Percentiles rank a stretch among this genome's conserved stretches.
Conservation (phyloP, 2,888 invertebrate species). For the Scaptodrosophila latifasciaeformis region DNA sequence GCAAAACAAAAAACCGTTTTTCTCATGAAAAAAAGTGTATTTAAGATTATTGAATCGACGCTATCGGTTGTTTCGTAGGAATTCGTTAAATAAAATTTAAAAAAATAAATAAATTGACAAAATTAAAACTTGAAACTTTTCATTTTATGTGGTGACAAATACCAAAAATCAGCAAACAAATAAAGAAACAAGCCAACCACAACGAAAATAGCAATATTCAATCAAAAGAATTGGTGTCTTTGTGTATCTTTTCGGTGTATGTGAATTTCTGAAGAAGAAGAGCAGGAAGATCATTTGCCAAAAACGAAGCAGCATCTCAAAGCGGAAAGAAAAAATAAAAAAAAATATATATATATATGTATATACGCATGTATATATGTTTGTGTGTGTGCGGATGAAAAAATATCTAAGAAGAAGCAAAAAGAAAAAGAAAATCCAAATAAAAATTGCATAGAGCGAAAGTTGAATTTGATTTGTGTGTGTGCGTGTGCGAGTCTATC, state of each 20-base stretch:
- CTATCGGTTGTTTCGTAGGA: too few relatives aligned
- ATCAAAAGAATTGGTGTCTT: constrained; percentile 6
- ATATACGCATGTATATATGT: constrained; percentile 5
- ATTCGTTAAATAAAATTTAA: too few relatives aligned
- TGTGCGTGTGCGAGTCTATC: not conserved
- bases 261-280: constrained; percentile 36
- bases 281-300: constrained; percentile 53
- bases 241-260: constrained; percentile 15
- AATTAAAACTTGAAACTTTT: too few relatives aligned
- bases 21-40: too few relatives aligned
- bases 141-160: too few relatives aligned
- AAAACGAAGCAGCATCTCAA: constrained; percentile 22
- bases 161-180: not conserved
- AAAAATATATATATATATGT: constrained; percentile 15
- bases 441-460: too few relatives aligned
- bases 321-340: constrained; percentile 11
- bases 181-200: not conserved
- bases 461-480: too few relatives aligned
- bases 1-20: too few relatives aligned
- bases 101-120: too few relatives aligned
- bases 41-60: too few relatives aligned
- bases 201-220: constrained; percentile 1
- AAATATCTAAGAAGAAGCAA: too few relatives aligned
- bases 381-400: constrained; percentile 6
- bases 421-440: too few relatives aligned